Conservation (phyloP, 1,140 invertebrate species). For the Drosophila mayri region DNA sequence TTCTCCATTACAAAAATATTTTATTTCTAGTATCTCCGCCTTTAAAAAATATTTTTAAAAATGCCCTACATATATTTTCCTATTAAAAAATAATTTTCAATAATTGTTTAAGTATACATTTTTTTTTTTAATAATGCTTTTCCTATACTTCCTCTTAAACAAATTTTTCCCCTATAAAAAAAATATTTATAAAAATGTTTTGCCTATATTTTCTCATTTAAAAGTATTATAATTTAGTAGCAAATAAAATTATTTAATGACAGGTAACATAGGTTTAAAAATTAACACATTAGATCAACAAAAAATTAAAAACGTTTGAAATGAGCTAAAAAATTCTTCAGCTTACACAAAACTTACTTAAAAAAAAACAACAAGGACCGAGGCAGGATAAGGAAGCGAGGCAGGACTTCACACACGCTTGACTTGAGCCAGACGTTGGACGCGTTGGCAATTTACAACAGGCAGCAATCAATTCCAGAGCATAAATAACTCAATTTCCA, state of each 20-base stretch:
- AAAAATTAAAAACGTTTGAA: neutral
- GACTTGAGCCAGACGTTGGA: conserved; percentile 42
- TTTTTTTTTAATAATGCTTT: neutral
- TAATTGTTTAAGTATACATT: too few species aligned
- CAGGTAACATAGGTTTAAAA: neutral
- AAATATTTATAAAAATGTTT: too few species aligned
- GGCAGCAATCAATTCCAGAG: conserved; percentile 77
- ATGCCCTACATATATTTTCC: neutral
- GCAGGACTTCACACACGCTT: conserved; percentile 50
- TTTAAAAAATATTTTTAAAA: neutral
- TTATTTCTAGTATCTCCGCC: neutral
- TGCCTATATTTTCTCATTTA: too few species aligned
- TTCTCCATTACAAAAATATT: neutral
- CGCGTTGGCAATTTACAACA: conserved; percentile 67
- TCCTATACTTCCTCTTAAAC: too few species aligned
- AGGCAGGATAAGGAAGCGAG: neutral
- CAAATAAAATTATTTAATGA: neutral
- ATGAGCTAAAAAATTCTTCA: neutral
- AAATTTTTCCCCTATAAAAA: too few species aligned
- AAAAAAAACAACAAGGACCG: neutral
- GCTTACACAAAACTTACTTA: neutral
- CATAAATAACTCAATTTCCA: conserved; percentile 80
- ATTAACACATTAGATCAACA: neutral
- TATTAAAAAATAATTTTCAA: neutral
- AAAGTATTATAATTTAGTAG: neutral